Conservation (phyloP, 1,140 invertebrate genomes). For the Pseudomyrmex cubaensis region DNA sequence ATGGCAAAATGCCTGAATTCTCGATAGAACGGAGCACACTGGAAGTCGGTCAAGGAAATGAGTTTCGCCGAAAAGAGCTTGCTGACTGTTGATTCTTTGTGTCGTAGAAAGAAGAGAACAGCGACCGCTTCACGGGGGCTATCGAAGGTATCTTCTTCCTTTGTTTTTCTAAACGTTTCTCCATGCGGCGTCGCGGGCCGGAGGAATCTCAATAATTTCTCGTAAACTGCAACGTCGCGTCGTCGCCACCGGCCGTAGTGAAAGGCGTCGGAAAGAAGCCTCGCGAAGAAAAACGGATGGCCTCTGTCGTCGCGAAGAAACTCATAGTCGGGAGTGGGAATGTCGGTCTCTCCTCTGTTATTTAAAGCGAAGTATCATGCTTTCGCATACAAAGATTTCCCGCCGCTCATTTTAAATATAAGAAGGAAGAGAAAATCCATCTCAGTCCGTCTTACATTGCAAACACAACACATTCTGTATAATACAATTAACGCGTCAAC, state of each 20-base stretch:
- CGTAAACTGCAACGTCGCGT: constrained; percentile 11
- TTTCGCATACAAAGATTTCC: constrained; percentile 10
- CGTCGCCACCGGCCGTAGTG: constrained; percentile 4
- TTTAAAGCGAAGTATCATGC: constrained; percentile 47
- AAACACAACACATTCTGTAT: not conserved
- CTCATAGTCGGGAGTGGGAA: constrained; percentile 46
- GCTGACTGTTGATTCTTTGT: constrained; percentile 22
- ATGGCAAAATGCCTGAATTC: not conserved
- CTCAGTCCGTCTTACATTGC: not conserved
- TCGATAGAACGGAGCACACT: not conserved
- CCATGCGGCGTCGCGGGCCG: not conserved
- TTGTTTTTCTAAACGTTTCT: not conserved
- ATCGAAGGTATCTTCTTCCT: constrained; percentile 42
- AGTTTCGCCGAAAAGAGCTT: constrained; percentile 19
- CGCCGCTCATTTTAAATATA: not conserved
- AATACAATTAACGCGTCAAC: not conserved
- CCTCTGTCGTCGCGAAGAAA: constrained; percentile 25
- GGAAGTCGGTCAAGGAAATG: constrained; percentile 30
- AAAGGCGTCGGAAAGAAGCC: constrained; percentile 47
- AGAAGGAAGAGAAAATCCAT: constrained; percentile 1
- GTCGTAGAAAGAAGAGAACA: not conserved
- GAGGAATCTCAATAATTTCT: constrained; percentile 53
- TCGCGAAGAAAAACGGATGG: constrained; percentile 50
- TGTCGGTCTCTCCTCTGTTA: constrained; percentile 22
- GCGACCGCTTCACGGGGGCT: constrained; percentile 21